These are phyloP conservation scores for Cinclus cinclus DNA, from an alignment of 2,113 vertebrate genomes.

Conservation along the genomic window DNA sequence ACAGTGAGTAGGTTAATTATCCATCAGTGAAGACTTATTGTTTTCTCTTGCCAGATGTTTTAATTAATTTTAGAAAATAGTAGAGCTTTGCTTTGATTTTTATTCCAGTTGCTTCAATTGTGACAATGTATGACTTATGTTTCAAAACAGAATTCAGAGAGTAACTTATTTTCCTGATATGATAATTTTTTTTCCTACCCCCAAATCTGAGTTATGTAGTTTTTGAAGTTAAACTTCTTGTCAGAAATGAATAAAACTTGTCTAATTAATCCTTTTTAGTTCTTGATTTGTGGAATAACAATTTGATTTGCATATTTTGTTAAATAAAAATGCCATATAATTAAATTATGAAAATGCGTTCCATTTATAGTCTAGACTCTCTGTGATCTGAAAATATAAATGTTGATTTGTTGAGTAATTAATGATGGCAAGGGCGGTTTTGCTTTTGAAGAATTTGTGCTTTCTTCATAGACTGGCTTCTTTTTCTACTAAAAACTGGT, in stretches of 20 bases:
- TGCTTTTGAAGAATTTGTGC: background rate
- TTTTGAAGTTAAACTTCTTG: background rate
- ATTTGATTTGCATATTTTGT: slow-evolving; percentile 50
- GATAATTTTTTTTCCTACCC: background rate
- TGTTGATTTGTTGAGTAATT: background rate
- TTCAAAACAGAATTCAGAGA: slow-evolving; percentile 26
- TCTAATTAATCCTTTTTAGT: slow-evolving; percentile 14
- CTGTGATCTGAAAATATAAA: slow-evolving; percentile 10
- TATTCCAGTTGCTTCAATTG: slow-evolving; percentile 14
- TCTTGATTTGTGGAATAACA: slow-evolving; percentile 39
- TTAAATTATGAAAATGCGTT: slow-evolving; percentile 35
- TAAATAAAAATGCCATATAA: slow-evolving; percentile 16
- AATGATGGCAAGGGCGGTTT: background rate
- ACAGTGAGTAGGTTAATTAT: background rate
- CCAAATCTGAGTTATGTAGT: background rate
- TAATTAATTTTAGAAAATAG: background rate
- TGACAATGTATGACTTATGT: background rate
- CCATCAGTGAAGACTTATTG: background rate
- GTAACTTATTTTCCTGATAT: slow-evolving; percentile 35
- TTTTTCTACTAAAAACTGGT: background rate
- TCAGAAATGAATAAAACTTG: slow-evolving; percentile 36
- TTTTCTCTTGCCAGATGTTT: background rate
- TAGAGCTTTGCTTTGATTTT: background rate
- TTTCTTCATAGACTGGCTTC: background rate
- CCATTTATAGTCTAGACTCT: background rate